phyloP scores from a whole-genome alignment of 2,113 vertebrate genomes.

The Crotalus helleri region DNA sequence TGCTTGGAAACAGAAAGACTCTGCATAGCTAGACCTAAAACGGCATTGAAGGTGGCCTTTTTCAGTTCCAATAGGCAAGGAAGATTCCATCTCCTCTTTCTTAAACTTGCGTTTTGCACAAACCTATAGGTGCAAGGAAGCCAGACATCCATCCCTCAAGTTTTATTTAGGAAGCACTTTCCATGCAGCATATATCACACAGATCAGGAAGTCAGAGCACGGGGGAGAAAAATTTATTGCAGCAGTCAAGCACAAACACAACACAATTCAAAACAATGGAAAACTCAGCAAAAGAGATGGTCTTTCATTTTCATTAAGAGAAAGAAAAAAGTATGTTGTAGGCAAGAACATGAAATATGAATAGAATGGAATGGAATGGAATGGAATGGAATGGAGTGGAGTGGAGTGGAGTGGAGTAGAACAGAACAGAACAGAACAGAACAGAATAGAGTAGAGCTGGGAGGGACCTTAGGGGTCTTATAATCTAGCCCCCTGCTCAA shows the following conservation, averaged over 20 bases:
- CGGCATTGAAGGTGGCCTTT: not conserved
- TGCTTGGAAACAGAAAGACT: not conserved
- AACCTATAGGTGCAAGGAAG: not conserved
- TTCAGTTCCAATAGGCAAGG: not conserved
- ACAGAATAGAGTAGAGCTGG: no score
- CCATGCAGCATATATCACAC: conserved; percentile 8
- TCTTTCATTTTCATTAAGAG: conserved; percentile 42
- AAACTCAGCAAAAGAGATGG: conserved; percentile 5
- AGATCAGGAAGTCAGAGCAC: conserved; percentile 22
- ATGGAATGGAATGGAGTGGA: no score
- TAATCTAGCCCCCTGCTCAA: no score
- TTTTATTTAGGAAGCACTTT: conserved; percentile 32
- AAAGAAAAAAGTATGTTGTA: not conserved
- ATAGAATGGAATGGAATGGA: not conserved
- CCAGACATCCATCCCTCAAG: not conserved
- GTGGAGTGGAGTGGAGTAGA: no score
- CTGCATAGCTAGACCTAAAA: not conserved
- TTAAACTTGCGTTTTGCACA: not conserved
- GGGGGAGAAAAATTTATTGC: not conserved
- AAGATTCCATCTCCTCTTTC: not conserved
- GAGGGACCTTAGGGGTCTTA: no score
- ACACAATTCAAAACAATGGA: not conserved
- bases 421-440: no score
- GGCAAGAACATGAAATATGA: not conserved
- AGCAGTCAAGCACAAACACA: conserved; percentile 3